Evolutionary conservation across 2,113 vertebrate species (phyloP).

Genomic region (Carettochelys insculpta): DNA sequence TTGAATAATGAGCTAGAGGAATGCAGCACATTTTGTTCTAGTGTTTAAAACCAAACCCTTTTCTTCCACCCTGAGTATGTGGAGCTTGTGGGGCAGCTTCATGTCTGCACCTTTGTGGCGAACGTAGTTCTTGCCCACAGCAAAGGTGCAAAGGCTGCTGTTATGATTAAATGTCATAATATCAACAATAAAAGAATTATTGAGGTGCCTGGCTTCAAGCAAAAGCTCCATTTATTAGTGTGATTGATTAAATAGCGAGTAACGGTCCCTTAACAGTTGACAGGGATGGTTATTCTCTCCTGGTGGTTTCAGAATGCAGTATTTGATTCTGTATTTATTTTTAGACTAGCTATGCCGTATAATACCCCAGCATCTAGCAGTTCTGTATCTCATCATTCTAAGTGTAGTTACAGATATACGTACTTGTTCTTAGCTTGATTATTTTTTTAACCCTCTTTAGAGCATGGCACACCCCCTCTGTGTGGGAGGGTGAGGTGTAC

Average conservation of each 20-base stretch:
- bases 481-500: background rate
- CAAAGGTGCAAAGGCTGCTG: background rate
- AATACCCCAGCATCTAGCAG: background rate
- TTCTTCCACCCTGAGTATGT: background rate
- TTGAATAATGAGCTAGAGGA: conserved; percentile 10
- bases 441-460: background rate
- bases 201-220: conserved; percentile 35
- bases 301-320: conserved; percentile 17
- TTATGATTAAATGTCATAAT: conserved; percentile 25
- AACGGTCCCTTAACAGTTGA: background rate
- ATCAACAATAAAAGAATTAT: conserved; percentile 43
- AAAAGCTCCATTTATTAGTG: conserved; percentile 39
- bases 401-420: background rate
- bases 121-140: background rate
- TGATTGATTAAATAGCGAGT: conserved; percentile 29
- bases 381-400: background rate
- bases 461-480: background rate
- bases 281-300: background rate
- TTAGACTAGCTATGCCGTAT: background rate
- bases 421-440: background rate
- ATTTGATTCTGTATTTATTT: background rate
- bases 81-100: background rate
- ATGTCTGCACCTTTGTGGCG: background rate
- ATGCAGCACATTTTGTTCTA: background rate
- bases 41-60: background rate